Percentiles rank a stretch among this genome's conserved stretches.
Evolutionary conservation across 2,888 invertebrate species (phyloP).

Genomic region (Pyrrhia umbra): DNA sequence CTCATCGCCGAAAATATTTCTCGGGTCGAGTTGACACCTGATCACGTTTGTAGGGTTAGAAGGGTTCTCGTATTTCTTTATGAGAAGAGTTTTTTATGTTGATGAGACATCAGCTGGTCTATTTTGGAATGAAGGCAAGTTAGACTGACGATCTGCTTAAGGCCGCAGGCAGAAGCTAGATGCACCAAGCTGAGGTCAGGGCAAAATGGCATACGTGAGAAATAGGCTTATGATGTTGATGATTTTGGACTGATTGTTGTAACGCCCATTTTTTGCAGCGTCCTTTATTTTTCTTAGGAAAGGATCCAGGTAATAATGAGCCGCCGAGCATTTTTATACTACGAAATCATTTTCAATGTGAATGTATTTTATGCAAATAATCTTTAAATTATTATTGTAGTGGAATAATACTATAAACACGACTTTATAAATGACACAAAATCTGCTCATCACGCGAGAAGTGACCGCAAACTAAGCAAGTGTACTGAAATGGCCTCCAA

Average conservation of each 20-base stretch:
- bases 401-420: background rate
- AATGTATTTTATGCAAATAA: too few species aligned
- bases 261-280: too few species aligned
- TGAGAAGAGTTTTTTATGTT: slow-evolving; percentile 54
- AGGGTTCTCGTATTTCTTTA: slow-evolving; percentile 28
- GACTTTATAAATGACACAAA: slow-evolving; percentile 8
- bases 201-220: background rate
- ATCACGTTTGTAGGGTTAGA: slow-evolving; percentile 55
- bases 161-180: too few species aligned
- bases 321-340: too few species aligned
- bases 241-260: too few species aligned
- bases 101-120: slow-evolving; percentile 43
- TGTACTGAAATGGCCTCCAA: slow-evolving; percentile 35
- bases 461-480: slow-evolving; percentile 42
- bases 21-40: slow-evolving; percentile 57
- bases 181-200: background rate
- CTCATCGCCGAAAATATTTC: slow-evolving; percentile 48
- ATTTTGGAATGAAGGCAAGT: slow-evolving; percentile 27
- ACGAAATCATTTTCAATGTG: too few species aligned
- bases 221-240: background rate
- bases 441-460: slow-evolving; percentile 24
- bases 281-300: too few species aligned
- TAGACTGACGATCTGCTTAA: slow-evolving; percentile 7
- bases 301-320: too few species aligned
- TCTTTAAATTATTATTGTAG: background rate